Evolutionary conservation across 2,113 vertebrate genomes (phyloP).

Genomic region (Malurus alboscapulatus): DNA sequence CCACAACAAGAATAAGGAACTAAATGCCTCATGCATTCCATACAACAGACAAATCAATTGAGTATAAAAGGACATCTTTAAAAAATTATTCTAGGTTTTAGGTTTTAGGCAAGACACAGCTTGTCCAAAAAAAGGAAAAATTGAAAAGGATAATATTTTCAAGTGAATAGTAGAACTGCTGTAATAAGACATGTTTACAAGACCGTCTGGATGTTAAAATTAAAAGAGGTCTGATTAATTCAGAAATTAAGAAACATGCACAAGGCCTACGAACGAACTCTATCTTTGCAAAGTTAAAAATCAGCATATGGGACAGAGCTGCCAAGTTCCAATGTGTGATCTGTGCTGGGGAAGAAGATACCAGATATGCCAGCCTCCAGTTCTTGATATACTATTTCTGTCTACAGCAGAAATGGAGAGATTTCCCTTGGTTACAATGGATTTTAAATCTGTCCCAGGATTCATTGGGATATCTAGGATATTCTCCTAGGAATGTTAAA

Average conservation of each 20-base stretch:
- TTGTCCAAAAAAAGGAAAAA: slow-evolving; percentile 3
- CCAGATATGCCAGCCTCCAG: neutral
- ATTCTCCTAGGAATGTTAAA: neutral
- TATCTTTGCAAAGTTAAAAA: neutral
- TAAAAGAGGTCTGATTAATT: neutral
- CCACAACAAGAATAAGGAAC: neutral
- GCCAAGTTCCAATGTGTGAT: neutral
- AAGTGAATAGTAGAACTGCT: neutral
- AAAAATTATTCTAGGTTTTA: neutral
- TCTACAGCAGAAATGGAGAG: neutral
- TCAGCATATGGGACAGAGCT: neutral
- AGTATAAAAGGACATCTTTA: neutral
- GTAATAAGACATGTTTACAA: neutral
- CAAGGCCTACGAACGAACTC: neutral
- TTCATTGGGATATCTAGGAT: neutral
- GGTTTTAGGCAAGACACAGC: neutral
- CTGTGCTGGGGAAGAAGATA: neutral
- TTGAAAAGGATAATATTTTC: neutral
- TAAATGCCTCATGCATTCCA: neutral
- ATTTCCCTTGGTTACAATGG: neutral
- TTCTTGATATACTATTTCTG: neutral
- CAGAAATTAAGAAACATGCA: neutral
- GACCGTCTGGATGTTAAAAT: neutral
- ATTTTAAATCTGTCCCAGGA: neutral
- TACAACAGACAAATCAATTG: neutral